Conservation (phyloP, 2,797 vertebrate genomes). For the Melopsittacus undulatus region DNA sequence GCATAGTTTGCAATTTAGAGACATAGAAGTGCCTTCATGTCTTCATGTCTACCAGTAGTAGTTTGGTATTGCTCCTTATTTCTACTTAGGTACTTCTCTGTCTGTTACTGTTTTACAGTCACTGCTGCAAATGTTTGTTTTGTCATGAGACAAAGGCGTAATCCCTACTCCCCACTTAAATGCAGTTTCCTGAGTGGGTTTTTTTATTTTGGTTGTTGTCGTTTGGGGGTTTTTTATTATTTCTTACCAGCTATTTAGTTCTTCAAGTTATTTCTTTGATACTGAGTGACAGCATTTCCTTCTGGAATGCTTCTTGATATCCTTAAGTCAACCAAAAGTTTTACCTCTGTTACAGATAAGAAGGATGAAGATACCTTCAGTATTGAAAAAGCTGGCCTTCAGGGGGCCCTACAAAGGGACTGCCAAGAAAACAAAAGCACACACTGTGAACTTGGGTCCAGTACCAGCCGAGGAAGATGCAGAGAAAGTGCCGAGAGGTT, state of each 20-base stretch:
- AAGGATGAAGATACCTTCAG: slow-evolving; percentile 94
- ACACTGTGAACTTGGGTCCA: too few species aligned
- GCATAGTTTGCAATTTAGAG: too few species aligned
- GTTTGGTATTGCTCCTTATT: too few species aligned
- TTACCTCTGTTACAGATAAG: slow-evolving; percentile 83
- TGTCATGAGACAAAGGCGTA: neutral
- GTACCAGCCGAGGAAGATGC: too few species aligned
- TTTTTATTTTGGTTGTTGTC: neutral
- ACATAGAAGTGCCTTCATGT: too few species aligned
- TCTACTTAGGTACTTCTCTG: too few species aligned
- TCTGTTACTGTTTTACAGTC: neutral
- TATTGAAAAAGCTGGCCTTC: slow-evolving; percentile 87
- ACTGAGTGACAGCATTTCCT: neutral
- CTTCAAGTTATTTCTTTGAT: neutral
- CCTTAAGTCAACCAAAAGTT: neutral
- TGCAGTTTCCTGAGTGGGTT: neutral
- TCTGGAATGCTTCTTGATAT: neutral
- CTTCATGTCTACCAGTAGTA: too few species aligned
- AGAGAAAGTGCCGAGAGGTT: slow-evolving; percentile 86
- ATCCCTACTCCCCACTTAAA: neutral
- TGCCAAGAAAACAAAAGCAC: too few species aligned
- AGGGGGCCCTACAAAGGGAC: slow-evolving; percentile 76
- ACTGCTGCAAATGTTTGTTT: neutral
- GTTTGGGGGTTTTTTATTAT: neutral
- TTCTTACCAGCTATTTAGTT: neutral